Percentiles rank a stretch among this genome's conserved stretches.
phyloP scores from a whole-genome alignment of 2,797 vertebrate species.

The Setipinna tenuifilis region DNA sequence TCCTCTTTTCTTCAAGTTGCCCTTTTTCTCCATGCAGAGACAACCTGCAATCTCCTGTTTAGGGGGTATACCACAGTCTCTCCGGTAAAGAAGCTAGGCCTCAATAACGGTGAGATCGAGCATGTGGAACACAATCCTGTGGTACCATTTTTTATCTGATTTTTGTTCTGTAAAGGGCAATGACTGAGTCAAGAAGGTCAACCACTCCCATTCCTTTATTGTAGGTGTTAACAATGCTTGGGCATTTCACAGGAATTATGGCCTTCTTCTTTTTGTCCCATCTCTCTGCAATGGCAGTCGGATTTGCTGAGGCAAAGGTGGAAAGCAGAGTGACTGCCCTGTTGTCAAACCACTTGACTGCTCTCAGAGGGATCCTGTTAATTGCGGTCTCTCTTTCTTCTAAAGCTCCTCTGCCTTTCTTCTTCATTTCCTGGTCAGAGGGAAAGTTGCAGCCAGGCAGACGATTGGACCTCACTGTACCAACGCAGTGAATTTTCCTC shows the following conservation, averaged over 20 bases:
- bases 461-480: slow-evolving; percentile 11
- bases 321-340: not conserved
- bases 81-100: slow-evolving; percentile 31
- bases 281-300: not conserved
- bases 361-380: not conserved
- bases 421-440: slow-evolving; percentile 1
- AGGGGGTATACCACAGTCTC: slow-evolving; percentile 1
- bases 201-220: slow-evolving; percentile 32
- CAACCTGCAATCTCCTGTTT: slow-evolving; percentile 29
- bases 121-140: too few species aligned
- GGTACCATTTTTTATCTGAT: too few species aligned
- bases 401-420: slow-evolving; percentile 18
- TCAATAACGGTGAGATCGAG: slow-evolving; percentile 30
- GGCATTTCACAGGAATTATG: slow-evolving; percentile 30
- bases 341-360: not conserved
- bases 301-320: not conserved
- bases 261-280: slow-evolving; percentile 19
- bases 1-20: not conserved
- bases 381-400: too few species aligned
- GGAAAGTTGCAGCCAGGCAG: slow-evolving; percentile 23
- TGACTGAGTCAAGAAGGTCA: too few species aligned
- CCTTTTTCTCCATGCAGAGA: slow-evolving; percentile 31
- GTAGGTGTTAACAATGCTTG: slow-evolving; percentile 31
- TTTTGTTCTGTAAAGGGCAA: too few species aligned
- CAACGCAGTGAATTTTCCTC: slow-evolving; percentile 4